Evolutionary conservation across 2,113 vertebrate species (phyloP).

Genomic region (Romanogobio albipinnatus): DNA sequence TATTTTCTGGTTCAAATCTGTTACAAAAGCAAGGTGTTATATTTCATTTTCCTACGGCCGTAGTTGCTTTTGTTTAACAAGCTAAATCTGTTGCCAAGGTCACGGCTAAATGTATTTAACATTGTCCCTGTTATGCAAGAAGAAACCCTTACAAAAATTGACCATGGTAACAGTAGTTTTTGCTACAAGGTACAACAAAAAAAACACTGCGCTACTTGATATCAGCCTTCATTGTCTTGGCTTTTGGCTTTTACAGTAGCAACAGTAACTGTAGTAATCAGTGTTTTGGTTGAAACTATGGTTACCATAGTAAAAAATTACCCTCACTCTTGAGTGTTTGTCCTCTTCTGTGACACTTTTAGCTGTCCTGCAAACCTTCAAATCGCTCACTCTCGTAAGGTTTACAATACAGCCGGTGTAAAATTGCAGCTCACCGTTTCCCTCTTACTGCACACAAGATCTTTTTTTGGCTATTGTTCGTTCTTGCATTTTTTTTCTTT

Average conservation of each 20-base stretch:
- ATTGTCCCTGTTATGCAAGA: background rate
- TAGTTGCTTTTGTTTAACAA: background rate
- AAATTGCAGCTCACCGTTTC: constrained; percentile 34
- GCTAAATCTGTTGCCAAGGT: background rate
- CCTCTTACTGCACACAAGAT: constrained; percentile 18
- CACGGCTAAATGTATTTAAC: background rate
- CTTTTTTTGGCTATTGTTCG: constrained; percentile 51
- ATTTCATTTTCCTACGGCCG: background rate
- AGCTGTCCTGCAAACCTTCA: constrained; percentile 11
- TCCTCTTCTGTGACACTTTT: background rate
- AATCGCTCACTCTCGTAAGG: constrained; percentile 29
- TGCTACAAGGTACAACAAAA: background rate
- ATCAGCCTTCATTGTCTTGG: background rate
- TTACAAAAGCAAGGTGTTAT: background rate
- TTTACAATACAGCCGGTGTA: background rate
- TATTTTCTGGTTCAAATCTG: background rate
- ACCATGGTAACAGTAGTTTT: background rate
- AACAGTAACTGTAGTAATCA: background rate
- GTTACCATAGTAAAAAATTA: constrained; percentile 1
- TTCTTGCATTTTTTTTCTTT: background rate
- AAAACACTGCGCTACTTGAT: background rate
- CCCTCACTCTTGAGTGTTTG: background rate
- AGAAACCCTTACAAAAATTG: background rate
- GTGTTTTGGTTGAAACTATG: background rate
- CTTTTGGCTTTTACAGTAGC: background rate